Base-by-base conservation (phyloP, 2,888 invertebrate species). In the Diachrysia chrysitis region DNA sequence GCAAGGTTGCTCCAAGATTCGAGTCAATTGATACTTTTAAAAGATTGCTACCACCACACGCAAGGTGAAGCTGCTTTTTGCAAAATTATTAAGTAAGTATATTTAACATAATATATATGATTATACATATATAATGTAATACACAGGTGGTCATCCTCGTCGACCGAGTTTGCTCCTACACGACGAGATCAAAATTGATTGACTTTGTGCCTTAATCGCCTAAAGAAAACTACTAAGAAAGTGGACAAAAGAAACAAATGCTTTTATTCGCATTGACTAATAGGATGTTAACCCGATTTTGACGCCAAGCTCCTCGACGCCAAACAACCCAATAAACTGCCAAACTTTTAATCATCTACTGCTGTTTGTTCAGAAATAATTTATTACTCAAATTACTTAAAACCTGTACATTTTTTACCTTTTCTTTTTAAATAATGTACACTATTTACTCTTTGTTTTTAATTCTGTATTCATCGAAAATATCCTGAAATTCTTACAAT, bases 121-220 rank as follows among this genome's bases (percentile, higher is more conserved):
- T n/a, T n/a, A n/a, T n/a, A n/a, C n/a, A n/a, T n/a, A n/a, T n/a
- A n/a, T n/a, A n/a, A n/a, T n/a, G n/a, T n/a, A n/a, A n/a, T n/a
- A n/a, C n/a, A 21, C 58, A 75, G 74, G 68, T 57, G 63, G 53
- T 32, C 51, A 58, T 37, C 12, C 35, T 67, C 56, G 56, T 62
- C 56, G 19, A 37, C 25, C 51, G 32, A n/a, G 16, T 6, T 16
- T 10, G 16, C 55, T 56, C 17, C 46, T 42, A 55, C 46, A 48
- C 32, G 68, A 76, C 72, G 56, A 72, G 54, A 56, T 48, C 76
- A 16, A 74, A 74, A 76, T 74, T 71, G 19, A 46, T 62, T 60
- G n/a, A 51, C 32, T 35, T 48, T 29, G 46, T 61, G 63, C 58
- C 29, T n/a, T 42, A n/a, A 42, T 42, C 42, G 42, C 42, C n/a